These are phyloP conservation scores for Melanotaenia duboulayi DNA, from an alignment of 2,113 vertebrate genomes.

Conservation along the genomic window DNA sequence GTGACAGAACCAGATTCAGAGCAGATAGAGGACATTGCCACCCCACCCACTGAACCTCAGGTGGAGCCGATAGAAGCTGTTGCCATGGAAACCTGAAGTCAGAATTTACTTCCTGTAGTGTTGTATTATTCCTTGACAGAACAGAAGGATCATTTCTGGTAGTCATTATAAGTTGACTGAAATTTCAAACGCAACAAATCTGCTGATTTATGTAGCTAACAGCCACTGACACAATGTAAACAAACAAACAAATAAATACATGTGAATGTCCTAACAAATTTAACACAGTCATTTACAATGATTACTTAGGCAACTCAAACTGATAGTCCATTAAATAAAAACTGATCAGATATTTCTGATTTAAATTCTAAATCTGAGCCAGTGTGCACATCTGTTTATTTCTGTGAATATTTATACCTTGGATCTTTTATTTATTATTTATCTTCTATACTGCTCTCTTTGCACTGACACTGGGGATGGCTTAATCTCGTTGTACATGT, in stretches of 20 bases:
- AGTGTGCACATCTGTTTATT: no score
- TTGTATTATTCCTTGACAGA: slow-evolving; percentile 10
- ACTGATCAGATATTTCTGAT: no score
- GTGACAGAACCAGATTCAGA: slow-evolving; percentile 73
- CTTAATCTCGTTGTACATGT: no score
- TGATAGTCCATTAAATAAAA: no score
- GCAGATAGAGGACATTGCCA: slow-evolving; percentile 68
- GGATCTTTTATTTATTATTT: no score
- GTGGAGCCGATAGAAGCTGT: slow-evolving; percentile 75
- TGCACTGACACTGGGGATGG: no score
- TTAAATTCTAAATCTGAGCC: no score
- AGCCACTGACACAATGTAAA: not conserved
- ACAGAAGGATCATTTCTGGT: not conserved
- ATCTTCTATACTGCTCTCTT: no score
- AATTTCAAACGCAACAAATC: not conserved
- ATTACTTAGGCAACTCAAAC: no score
- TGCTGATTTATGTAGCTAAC: not conserved
- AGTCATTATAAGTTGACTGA: not conserved
- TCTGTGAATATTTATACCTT: no score
- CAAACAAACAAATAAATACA: not conserved
- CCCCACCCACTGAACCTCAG: slow-evolving; percentile 81
- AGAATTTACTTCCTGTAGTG: not conserved
- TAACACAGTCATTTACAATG: not conserved
- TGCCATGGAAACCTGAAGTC: slow-evolving; percentile 25
- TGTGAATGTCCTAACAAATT: not conserved